phyloP scores from a whole-genome alignment of 2,113 vertebrate genomes.

The Sorex araneus region DNA sequence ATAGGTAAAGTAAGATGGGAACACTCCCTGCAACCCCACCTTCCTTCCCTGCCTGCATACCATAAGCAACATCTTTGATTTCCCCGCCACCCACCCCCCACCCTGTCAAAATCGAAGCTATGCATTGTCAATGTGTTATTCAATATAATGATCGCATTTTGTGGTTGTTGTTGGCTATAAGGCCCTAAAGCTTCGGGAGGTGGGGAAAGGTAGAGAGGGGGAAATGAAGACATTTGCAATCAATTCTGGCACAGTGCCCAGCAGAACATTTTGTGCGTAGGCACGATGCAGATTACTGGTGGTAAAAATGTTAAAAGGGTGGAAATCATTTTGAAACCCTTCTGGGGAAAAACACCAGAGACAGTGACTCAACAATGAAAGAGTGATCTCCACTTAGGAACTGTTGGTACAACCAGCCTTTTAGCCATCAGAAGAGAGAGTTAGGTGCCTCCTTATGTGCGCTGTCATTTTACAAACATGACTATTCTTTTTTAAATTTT shows the following conservation, averaged over 20 bases:
- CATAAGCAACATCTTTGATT: neutral
- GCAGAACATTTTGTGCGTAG: neutral
- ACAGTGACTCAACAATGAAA: constrained; percentile 40
- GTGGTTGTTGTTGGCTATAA: neutral
- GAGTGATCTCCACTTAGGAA: constrained; percentile 39
- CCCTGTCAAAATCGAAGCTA: constrained; percentile 18
- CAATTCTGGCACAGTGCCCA: neutral
- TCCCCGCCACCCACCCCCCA: neutral
- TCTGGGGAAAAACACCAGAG: constrained; percentile 59
- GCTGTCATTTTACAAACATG: neutral
- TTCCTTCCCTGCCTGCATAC: too few relatives aligned
- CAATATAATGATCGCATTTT: constrained; percentile 54
- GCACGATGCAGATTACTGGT: neutral
- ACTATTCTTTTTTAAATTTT: too few relatives aligned
- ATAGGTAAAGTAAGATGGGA: neutral
- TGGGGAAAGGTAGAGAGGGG: neutral
- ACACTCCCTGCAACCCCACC: neutral
- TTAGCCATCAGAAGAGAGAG: constrained; percentile 13
- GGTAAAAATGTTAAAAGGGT: neutral
- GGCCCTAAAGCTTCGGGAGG: neutral
- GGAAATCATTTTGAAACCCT: constrained; percentile 39
- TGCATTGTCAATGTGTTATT: neutral
- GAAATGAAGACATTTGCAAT: neutral
- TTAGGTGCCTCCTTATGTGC: neutral
- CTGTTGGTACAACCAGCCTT: neutral